These are phyloP conservation scores for Centropristis striata DNA, from an alignment of 2,113 vertebrate genomes.

Conservation along the genomic window DNA sequence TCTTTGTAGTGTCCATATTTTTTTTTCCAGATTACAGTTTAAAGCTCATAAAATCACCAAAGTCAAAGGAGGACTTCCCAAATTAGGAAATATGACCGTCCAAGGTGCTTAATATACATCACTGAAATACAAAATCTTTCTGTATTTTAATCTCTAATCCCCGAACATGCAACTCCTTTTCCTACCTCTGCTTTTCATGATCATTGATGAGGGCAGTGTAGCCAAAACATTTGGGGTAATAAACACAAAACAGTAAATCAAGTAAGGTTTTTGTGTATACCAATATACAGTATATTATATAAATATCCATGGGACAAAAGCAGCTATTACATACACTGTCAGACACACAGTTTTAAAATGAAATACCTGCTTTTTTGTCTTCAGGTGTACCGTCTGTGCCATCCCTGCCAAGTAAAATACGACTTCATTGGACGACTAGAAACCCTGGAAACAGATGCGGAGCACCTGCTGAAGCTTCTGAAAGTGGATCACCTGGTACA, in stretches of 20 bases:
- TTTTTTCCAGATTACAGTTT: too few species aligned
- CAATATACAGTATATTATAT: background rate
- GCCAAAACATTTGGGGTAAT: background rate
- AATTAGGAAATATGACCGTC: too few species aligned
- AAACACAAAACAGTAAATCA: background rate
- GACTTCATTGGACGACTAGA: slow-evolving; percentile 96
- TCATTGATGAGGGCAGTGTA: background rate
- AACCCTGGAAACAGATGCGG: slow-evolving; percentile 92
- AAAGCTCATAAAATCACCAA: too few species aligned
- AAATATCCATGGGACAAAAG: background rate
- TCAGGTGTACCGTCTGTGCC: slow-evolving; percentile 90
- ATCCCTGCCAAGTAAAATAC: slow-evolving; percentile 94
- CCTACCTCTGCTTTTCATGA: background rate
- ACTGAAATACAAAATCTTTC: too few species aligned
- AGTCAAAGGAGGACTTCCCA: too few species aligned
- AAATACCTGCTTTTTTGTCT: background rate
- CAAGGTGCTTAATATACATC: too few species aligned
- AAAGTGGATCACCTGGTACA: slow-evolving; percentile 88
- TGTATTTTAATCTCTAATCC: too few species aligned
- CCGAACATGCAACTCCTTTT: too few species aligned
- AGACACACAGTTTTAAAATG: slow-evolving; percentile 79
- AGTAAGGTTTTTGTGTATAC: background rate
- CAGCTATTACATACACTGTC: background rate
- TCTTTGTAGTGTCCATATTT: too few species aligned
- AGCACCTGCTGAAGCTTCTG: slow-evolving; percentile 91